A percentile compares a stretch with the other conserved stretches of the same genome.
Evolutionary conservation across 2,113 vertebrate genomes (phyloP).

Genomic region (Gavialis gangeticus): DNA sequence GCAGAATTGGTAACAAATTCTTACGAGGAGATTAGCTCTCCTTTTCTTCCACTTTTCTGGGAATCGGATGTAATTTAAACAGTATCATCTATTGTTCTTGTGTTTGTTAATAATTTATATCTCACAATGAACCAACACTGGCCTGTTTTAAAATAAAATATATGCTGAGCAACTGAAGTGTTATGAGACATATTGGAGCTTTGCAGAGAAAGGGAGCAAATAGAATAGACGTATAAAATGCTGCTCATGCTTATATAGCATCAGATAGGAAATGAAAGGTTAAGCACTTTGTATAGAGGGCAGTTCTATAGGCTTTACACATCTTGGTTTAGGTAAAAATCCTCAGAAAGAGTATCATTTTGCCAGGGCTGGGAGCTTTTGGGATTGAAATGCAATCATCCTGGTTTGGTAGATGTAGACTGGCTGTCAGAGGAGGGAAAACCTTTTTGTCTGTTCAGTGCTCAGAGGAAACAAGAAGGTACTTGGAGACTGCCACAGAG

Average conservation of each 20-base stretch:
- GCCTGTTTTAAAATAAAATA: neutral
- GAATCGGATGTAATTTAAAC: neutral
- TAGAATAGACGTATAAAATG: conserved; percentile 11
- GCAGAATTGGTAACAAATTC: conserved; percentile 20
- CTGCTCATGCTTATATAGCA: neutral
- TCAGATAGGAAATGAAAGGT: conserved; percentile 48
- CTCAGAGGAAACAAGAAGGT: neutral
- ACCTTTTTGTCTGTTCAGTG: neutral
- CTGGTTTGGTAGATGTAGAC: conserved; percentile 16
- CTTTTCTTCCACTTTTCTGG: conserved; percentile 18
- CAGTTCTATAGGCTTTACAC: conserved; percentile 21
- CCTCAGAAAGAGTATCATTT: conserved; percentile 43
- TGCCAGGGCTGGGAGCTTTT: conserved; percentile 47
- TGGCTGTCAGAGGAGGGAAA: conserved; percentile 25
- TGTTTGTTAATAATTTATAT: neutral
- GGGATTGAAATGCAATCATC: conserved; percentile 22
- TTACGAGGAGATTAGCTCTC: neutral
- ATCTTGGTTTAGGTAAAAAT: conserved; percentile 19
- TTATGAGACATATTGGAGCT: neutral
- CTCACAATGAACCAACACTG: neutral
- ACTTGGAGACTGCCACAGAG: neutral
- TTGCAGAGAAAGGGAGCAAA: neutral
- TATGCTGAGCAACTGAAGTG: neutral
- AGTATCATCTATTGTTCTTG: neutral
- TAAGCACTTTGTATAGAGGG: conserved; percentile 37